Percentiles rank a stretch among this genome's conserved stretches.
phyloP scores from a whole-genome alignment of 2,797 vertebrate genomes.

The Steatocranus sp. region DNA sequence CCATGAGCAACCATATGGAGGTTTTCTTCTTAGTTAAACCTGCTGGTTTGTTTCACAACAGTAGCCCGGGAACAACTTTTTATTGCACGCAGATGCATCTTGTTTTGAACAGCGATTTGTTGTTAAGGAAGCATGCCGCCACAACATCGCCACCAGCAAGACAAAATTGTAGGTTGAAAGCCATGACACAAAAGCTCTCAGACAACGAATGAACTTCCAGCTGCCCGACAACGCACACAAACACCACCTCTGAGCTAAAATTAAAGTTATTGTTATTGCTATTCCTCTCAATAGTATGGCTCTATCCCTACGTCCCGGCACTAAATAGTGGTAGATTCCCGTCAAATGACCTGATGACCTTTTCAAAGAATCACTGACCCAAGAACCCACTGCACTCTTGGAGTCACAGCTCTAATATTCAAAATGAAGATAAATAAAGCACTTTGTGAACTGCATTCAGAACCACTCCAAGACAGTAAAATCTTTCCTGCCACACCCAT shows the following conservation, averaged over 20 bases:
- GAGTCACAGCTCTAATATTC: background rate
- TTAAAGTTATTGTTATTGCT: slow-evolving; percentile 18
- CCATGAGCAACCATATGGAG: slow-evolving; percentile 50
- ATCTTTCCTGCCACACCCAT: background rate
- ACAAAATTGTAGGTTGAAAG: slow-evolving; percentile 14
- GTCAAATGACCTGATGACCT: background rate
- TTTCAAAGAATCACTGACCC: background rate
- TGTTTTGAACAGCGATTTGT: slow-evolving; percentile 24
- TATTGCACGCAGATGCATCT: slow-evolving; percentile 12
- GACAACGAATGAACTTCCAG: background rate
- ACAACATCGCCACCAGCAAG: background rate
- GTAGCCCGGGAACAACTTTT: slow-evolving; percentile 7
- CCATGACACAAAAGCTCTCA: background rate
- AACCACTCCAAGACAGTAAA: background rate
- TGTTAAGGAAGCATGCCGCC: slow-evolving; percentile 23
- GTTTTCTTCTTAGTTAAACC: background rate
- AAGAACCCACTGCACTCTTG: background rate
- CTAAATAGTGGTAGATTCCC: background rate
- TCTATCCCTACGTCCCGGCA: background rate
- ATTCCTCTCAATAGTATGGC: background rate
- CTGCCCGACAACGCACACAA: background rate
- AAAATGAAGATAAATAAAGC: background rate
- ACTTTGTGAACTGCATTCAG: rapidly evolving
- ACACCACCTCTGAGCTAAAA: slow-evolving; percentile 19
- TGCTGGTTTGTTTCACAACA: slow-evolving; percentile 4